phyloP scores from a whole-genome alignment of 1,140 invertebrate species.

The Drosophila pandora region DNA sequence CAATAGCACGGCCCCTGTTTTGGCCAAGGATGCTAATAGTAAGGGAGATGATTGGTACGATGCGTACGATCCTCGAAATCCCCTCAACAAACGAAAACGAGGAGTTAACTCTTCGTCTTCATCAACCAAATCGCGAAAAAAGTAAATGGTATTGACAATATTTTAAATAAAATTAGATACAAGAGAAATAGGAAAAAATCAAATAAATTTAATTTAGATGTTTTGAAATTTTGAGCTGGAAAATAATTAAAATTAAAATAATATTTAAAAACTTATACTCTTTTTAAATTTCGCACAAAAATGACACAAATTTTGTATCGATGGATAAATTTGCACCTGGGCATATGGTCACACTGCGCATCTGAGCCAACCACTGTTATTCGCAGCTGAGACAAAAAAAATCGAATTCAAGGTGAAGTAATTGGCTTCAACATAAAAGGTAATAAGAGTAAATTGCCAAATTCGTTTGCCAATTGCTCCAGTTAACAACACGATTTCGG shows the following conservation, averaged over 20 bases:
- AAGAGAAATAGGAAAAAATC: not conserved
- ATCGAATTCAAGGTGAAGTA: constrained; percentile 75
- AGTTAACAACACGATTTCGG: constrained; percentile 1
- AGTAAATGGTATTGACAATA: not conserved
- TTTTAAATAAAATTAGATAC: not conserved
- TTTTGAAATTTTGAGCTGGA: too few species aligned
- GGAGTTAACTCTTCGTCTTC: constrained; percentile 84
- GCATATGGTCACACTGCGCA: constrained; percentile 14
- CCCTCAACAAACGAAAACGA: constrained; percentile 94
- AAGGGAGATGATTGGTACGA: constrained; percentile 98
- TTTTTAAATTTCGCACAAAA: not conserved
- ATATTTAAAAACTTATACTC: not conserved
- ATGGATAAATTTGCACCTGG: not conserved
- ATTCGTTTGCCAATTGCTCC: constrained; percentile 15
- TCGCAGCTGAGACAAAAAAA: constrained; percentile 84
- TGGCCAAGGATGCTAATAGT: constrained; percentile 98
- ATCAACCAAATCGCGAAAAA: constrained; percentile 37
- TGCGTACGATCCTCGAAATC: constrained; percentile 97
- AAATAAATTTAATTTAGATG: not conserved
- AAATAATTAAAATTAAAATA: too few species aligned
- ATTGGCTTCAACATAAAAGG: constrained; percentile 75
- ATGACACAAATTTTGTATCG: not conserved
- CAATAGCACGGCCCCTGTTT: constrained; percentile 89
- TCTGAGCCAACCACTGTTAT: constrained; percentile 21
- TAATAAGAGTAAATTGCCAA: constrained; percentile 48